These are phyloP conservation scores for Ormyrus pomaceus DNA, from an alignment of 2,888 invertebrate genomes.

Conservation along the genomic window DNA sequence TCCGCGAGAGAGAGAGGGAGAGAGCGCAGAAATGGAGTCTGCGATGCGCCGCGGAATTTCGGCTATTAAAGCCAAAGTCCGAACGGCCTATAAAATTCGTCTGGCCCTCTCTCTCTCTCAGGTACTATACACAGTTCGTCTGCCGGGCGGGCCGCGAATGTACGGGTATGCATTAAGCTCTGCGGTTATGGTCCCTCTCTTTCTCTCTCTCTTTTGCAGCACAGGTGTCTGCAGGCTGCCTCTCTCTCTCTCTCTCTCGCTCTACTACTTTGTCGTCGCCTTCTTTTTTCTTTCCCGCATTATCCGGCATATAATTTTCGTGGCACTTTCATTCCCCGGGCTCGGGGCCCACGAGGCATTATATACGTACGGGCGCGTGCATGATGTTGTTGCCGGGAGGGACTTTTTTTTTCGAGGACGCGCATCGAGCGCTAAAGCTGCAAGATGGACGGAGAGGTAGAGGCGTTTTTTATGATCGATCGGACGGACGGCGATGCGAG, in stretches of 20 bases:
- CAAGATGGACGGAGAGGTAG: not conserved
- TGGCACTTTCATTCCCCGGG: conserved; percentile 57
- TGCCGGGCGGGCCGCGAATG: conserved; percentile 55
- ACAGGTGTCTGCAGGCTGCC: conserved; percentile 58
- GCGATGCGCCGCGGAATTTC: conserved; percentile 66
- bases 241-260: conserved; percentile 28
- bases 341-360: conserved; percentile 31
- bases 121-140: conserved; percentile 48
- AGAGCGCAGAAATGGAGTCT: not conserved
- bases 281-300: conserved; percentile 52
- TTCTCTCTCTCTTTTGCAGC: conserved; percentile 45
- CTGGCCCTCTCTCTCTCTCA: conserved; percentile 59
- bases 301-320: conserved; percentile 57
- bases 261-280: conserved; percentile 17
- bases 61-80: conserved; percentile 74
- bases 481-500: not conserved
- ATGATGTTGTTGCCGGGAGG: not conserved
- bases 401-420: not conserved
- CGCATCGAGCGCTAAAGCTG: not conserved
- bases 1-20: conserved; percentile 1
- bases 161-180: conserved; percentile 68
- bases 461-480: conserved; percentile 16
- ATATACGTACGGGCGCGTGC: conserved; percentile 17
- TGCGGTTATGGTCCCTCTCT: conserved; percentile 67
- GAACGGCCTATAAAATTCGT: conserved; percentile 75